Evolutionary conservation across 2,888 invertebrate genomes (phyloP), one percentile per base, ranked within the genome.

Genomic region (Lycophotia porphyrea): DNA sequence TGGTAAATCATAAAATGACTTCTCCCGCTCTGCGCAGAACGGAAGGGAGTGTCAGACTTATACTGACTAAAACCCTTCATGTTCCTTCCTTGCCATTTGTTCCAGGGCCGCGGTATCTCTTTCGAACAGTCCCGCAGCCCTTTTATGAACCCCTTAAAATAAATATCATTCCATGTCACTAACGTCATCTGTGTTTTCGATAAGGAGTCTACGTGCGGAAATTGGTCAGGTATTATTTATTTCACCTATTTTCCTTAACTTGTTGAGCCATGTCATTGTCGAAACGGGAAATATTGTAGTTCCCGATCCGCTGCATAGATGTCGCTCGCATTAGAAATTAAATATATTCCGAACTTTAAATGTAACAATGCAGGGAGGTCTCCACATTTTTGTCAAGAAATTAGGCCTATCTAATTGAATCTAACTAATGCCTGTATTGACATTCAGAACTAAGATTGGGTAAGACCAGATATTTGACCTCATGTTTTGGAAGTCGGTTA

Each of bases 151-250:
- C 44, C 18, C 44, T 44, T 18, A 44, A 44, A 44, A 44, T 47
- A 49, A 49, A n/a, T n/a, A 5, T 52, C 52, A 39, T 61, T 36
- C 5, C 5, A 7, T 39, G 18, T 63, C 63, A n/a, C 39, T 63
- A 39, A n/a, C 63, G 58, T 68, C 78, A 76, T 76, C 76, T 76
- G 49, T 49, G 39, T 67, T 39, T 3, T 9, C 24, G 9, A 5
- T 2, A 34, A 18, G 2, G 5, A 47, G 49, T 13, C 7, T 60
- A 60, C 27, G n/a, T 34, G 4, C 18, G 34, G 8, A 24, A 78
- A 49, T 39, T 67, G 31, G 15, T 47, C 21, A 27, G 18, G n/a
- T 36, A 55, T 55, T 31, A 36, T 47, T 42, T 39, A 47, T 47
- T 72, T 39, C 31, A 24, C 5, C 11, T 31, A 31, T 60, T 24